These are phyloP conservation scores for Resseliella maxima DNA, from an alignment of 2,888 invertebrate species.

Conservation along the genomic window DNA sequence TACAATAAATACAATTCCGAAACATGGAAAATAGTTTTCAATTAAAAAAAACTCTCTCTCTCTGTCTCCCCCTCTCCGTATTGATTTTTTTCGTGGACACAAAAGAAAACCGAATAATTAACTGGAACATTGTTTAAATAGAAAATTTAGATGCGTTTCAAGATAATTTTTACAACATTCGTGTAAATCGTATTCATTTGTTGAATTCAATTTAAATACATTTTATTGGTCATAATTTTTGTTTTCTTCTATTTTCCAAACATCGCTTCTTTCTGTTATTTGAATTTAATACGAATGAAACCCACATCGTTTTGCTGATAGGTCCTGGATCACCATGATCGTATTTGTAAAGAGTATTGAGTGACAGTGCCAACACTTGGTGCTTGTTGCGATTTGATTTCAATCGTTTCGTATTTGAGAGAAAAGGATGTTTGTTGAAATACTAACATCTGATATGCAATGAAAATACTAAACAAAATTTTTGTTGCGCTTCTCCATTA, in stretches of 20 bases:
- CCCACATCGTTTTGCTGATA: neutral
- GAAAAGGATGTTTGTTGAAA: no score
- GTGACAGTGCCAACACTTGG: no score
- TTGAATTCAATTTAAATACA: constrained; percentile 9
- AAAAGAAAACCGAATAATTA: neutral
- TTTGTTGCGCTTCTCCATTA: no score
- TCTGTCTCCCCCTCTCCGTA: no score
- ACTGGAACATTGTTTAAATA: neutral
- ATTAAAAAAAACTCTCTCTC: no score
- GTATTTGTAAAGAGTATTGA: no score
- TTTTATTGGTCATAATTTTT: neutral
- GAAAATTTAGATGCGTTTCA: neutral
- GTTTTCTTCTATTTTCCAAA: neutral
- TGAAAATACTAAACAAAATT: neutral
- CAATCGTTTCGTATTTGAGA: no score
- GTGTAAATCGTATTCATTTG: neutral
- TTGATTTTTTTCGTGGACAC: neutral
- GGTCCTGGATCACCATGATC: no score
- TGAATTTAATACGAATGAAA: neutral
- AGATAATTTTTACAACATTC: neutral
- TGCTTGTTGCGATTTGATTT: no score
- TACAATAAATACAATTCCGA: no score
- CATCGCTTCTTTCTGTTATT: neutral
- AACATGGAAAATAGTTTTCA: no score
- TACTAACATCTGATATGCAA: no score